These are phyloP conservation scores for Brenthis hecate DNA, from an alignment of 2,888 invertebrate species.

Conservation along the genomic window DNA sequence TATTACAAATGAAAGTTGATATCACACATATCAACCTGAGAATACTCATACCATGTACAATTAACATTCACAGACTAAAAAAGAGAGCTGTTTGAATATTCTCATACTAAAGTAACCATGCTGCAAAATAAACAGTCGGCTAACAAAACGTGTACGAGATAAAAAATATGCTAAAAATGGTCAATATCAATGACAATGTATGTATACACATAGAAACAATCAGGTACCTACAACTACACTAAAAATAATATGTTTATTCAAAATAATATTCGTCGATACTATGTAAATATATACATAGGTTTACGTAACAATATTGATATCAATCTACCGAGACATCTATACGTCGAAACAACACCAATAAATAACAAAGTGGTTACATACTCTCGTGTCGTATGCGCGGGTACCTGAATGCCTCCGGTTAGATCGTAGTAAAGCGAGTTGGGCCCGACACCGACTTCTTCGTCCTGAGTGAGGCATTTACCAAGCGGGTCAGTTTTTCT, in stretches of 20 bases:
- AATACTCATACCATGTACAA: slow-evolving; percentile 10
- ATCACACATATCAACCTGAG: not conserved
- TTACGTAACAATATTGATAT: slow-evolving; percentile 2
- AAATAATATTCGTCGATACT: not conserved
- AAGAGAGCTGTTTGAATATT: slow-evolving; percentile 23
- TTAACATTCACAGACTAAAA: not conserved
- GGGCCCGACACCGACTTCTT: slow-evolving; percentile 79
- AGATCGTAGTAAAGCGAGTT: slow-evolving; percentile 81
- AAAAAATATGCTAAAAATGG: slow-evolving; percentile 37
- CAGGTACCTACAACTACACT: slow-evolving; percentile 66
- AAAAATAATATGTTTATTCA: slow-evolving; percentile 23
- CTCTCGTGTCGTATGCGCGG: slow-evolving; percentile 46
- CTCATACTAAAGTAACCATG: slow-evolving; percentile 38
- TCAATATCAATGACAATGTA: slow-evolving; percentile 39
- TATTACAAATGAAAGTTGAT: slow-evolving; percentile 2
- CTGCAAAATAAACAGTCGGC: slow-evolving; percentile 38
- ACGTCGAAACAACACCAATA: slow-evolving; percentile 37
- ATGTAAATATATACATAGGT: slow-evolving; percentile 5
- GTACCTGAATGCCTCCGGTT: slow-evolving; percentile 82
- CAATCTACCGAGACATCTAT: slow-evolving; percentile 32
- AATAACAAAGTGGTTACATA: slow-evolving; percentile 33
- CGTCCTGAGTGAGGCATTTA: slow-evolving; percentile 80
- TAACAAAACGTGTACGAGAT: slow-evolving; percentile 28
- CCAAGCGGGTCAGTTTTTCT: slow-evolving; percentile 79
- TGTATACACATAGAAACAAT: slow-evolving; percentile 58